phyloP scores from a whole-genome alignment of 2,888 invertebrate species.

The Listrodromus nycthemerus region DNA sequence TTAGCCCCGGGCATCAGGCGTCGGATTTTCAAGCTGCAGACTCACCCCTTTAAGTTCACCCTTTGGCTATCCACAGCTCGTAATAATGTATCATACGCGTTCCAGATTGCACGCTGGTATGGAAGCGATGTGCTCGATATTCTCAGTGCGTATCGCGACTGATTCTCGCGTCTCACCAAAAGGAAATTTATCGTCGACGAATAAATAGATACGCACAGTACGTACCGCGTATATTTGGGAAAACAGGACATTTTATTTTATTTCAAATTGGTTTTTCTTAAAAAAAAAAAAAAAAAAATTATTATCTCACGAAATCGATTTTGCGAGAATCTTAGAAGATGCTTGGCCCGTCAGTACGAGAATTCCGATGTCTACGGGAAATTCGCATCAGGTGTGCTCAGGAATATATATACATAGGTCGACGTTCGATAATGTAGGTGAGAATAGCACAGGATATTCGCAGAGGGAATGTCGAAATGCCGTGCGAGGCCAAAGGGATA shows the following conservation, averaged over 20 bases:
- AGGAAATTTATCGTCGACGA: not conserved
- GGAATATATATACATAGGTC: not conserved
- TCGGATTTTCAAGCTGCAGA: not conserved
- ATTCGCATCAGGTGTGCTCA: not conserved
- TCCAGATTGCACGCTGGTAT: not conserved
- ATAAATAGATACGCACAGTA: not conserved
- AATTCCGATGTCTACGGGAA: not conserved
- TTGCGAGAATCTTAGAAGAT: not conserved
- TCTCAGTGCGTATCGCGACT: not conserved
- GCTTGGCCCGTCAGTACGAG: not conserved
- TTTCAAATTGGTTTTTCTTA: not conserved
- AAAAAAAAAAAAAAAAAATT: too few species aligned
- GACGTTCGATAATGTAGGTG: conserved; percentile 2
- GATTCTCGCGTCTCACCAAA: not conserved
- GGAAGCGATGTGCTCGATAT: not conserved
- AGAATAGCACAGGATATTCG: conserved; percentile 1
- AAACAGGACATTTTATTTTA: not conserved
- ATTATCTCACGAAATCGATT: not conserved
- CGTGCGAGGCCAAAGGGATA: not conserved
- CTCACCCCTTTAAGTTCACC: conserved; percentile 3
- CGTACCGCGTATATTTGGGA: not conserved
- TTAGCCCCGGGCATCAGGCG: not conserved
- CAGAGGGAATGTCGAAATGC: conserved; percentile 8
- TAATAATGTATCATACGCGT: conserved; percentile 6
- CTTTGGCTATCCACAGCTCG: not conserved